These are phyloP conservation scores for Neocrepidodera transversa DNA, from an alignment of 2,888 invertebrate species.

Conservation along the genomic window DNA sequence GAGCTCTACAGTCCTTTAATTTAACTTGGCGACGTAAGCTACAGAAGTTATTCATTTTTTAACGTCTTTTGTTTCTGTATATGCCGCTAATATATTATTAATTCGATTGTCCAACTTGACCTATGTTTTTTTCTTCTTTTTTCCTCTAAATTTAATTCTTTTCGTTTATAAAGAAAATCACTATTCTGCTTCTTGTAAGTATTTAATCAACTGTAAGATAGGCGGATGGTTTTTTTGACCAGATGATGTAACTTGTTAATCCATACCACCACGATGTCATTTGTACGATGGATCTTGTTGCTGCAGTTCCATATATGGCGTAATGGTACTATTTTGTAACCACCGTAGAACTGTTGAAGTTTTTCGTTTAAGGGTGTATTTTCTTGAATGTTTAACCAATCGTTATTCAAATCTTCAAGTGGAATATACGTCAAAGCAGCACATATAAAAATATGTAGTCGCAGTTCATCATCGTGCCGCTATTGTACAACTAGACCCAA, in stretches of 20 bases:
- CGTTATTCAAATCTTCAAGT: neutral
- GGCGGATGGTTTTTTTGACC: neutral
- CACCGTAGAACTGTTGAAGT: neutral
- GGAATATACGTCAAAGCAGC: conserved; percentile 7
- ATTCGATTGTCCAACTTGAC: too few relatives aligned
- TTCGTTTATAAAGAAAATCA: neutral
- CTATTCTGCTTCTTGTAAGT: neutral
- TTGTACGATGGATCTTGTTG: neutral
- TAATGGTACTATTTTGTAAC: neutral
- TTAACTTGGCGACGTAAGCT: too few relatives aligned
- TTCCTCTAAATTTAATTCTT: neutral
- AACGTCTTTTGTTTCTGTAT: too few relatives aligned
- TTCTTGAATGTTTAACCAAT: neutral
- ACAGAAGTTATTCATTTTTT: too few relatives aligned
- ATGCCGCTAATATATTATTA: too few relatives aligned
- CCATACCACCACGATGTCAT: neutral
- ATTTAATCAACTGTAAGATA: neutral
- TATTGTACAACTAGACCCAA: neutral
- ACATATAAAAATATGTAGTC: neutral
- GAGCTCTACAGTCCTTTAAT: too few relatives aligned
- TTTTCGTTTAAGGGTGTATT: neutral
- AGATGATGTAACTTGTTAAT: neutral
- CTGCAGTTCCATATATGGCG: neutral
- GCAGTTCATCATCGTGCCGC: neutral
- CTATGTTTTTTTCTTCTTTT: neutral